Percentiles rank a stretch among this genome's conserved stretches.
phyloP scores from a whole-genome alignment of 2,797 vertebrate genomes.

The Catamblyrhynchus diadema region DNA sequence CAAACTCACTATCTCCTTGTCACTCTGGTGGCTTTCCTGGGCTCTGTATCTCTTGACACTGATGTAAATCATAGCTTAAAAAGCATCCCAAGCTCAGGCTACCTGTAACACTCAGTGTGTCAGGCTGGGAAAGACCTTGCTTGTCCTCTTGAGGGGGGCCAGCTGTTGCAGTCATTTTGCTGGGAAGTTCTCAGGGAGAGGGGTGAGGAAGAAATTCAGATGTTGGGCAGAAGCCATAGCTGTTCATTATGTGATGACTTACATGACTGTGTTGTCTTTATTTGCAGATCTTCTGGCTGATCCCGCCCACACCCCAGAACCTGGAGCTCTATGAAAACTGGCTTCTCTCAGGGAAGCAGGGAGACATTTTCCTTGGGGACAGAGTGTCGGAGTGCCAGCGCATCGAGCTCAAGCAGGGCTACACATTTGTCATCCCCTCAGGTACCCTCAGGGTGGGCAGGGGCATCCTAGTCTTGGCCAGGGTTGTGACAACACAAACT shows the following conservation, averaged over 20 bases:
- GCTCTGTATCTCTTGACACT: neutral
- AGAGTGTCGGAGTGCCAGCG: slow-evolving; percentile 92
- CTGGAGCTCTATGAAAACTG: slow-evolving; percentile 98
- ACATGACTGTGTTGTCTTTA: neutral
- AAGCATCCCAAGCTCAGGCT: neutral
- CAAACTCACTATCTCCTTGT: neutral
- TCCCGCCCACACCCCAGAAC: slow-evolving; percentile 94
- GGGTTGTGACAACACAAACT: neutral
- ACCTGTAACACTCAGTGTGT: neutral
- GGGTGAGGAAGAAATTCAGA: neutral
- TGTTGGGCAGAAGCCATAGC: neutral
- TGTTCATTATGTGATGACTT: slow-evolving; percentile 5
- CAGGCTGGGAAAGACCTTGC: neutral
- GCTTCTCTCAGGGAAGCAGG: slow-evolving; percentile 97
- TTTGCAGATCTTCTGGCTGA: slow-evolving; percentile 94
- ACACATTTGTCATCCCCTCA: slow-evolving; percentile 98
- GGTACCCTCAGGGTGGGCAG: slow-evolving; percentile 70
- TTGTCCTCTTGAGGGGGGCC: fast-evolving
- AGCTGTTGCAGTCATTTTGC: neutral
- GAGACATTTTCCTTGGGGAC: slow-evolving; percentile 96
- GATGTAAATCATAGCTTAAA: neutral
- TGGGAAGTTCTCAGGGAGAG: neutral
- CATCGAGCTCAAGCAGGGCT: slow-evolving; percentile 92
- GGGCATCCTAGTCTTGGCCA: neutral
- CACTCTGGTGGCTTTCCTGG: neutral